A percentile compares a stretch with the other conserved stretches of the same genome.
Evolutionary conservation across 1,140 invertebrate genomes (phyloP).

Genomic region (Maniola jurtina): DNA sequence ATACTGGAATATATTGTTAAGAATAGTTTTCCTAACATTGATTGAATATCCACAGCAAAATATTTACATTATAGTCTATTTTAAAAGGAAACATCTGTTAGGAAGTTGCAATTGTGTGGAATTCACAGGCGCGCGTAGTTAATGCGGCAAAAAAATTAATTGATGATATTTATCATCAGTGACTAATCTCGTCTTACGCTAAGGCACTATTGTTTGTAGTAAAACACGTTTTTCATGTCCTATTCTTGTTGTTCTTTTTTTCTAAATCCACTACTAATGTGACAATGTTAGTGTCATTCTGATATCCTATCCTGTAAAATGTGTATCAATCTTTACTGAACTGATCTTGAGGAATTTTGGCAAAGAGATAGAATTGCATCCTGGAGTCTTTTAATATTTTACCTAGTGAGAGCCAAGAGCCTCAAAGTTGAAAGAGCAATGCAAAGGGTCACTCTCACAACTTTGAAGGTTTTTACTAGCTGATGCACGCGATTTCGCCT

Average conservation of each 20-base stretch:
- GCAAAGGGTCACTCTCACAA: no score
- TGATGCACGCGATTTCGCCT: no score
- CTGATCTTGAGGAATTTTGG: no score
- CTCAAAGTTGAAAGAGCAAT: no score
- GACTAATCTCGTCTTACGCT: conserved; percentile 32
- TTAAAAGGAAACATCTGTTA: conserved; percentile 17
- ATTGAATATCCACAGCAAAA: conserved; percentile 11
- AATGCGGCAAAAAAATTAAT: conserved; percentile 36
- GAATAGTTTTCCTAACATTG: background rate
- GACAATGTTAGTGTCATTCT: no score
- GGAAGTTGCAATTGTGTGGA: conserved; percentile 30
- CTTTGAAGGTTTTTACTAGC: no score
- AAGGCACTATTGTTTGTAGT: conserved; percentile 31
- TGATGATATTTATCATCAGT: conserved; percentile 37
- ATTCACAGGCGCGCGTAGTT: conserved; percentile 30
- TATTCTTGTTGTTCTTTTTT: conserved; percentile 1
- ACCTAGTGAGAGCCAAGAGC: no score
- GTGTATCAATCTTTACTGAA: no score
- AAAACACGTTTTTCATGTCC: conserved; percentile 20
- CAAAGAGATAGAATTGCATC: no score
- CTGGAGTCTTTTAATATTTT: no score
- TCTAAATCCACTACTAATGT: background rate
- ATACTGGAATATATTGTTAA: background rate
- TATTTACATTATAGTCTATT: conserved; percentile 1
- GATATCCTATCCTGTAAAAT: no score